Base-by-base conservation (phyloP, 2,888 invertebrate species). In the Drosophila sordidula region DNA sequence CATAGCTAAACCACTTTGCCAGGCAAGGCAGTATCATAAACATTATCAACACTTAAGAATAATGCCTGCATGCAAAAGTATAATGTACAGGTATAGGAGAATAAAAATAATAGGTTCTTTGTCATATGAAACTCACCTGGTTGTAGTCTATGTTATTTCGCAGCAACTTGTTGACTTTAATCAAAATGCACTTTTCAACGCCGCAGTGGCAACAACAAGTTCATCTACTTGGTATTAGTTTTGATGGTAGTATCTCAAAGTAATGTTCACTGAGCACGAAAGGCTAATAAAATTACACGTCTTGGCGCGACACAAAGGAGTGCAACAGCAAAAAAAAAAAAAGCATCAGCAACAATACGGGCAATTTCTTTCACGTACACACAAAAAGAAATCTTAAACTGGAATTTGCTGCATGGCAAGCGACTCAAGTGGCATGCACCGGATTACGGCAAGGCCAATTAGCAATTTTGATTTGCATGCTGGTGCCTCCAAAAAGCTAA, bases 111-210 rank as follows among this genome's bases (percentile, higher is more conserved):
- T 50, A 62, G 51, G 41, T 49, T 26, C 50, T 56, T 66, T 66
- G 66, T 63, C 50, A 70, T 61, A 52, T 62, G 47, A 70, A 62
- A 85, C 83, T 84, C 61, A 84, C 83, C 83, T 88, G 83, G 47
- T 74, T 64, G 57, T 58, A 22, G 65, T 68, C 65, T 67, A 59
- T 68, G 59, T 65, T 69, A 61, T 46, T 63, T 46, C 45, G 77
- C 86, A 62, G 78, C 89, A 84, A 88, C 83, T 84, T 88, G 89
- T 84, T 84, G 87, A 84, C 87, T 83, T 84, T 88, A 88, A 84
- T 84, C 62, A 83, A 82, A 88, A 69, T 80, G 69, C 86, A 87
- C 81, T 84, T 71, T 73, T 14, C 34, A 38, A 22, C 29, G 76
- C 44, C 25, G 25, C 54, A 41, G 4, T 8, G 61, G 49, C 72